phyloP scores from a whole-genome alignment of 2,888 invertebrate species.

The Beris morrisii region DNA sequence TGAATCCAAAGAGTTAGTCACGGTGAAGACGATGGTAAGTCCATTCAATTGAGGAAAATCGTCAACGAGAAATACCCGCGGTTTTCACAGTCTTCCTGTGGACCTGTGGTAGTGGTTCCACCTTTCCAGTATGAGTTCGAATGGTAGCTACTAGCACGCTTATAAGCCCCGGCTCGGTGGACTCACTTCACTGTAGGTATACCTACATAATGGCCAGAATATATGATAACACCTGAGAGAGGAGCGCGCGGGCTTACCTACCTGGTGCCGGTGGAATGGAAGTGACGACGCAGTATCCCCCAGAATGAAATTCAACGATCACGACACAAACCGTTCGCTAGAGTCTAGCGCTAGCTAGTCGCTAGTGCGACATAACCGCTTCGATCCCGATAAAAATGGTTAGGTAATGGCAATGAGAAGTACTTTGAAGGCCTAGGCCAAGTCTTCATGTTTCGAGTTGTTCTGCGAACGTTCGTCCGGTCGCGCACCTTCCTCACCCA shows the following conservation, averaged over 20 bases:
- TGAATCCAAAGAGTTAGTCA: slow-evolving; percentile 17
- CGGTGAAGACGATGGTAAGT: slow-evolving; percentile 2
- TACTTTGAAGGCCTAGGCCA: slow-evolving; percentile 39
- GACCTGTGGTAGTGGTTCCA: not conserved
- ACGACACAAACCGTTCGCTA: slow-evolving; percentile 39
- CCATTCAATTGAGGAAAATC: slow-evolving; percentile 15
- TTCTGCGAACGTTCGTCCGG: slow-evolving; percentile 2
- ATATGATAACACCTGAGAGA: slow-evolving; percentile 11
- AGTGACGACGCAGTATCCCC: not conserved
- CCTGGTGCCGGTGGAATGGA: slow-evolving; percentile 9
- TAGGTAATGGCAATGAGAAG: slow-evolving; percentile 38
- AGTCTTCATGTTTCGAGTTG: slow-evolving; percentile 22
- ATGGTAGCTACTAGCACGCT: not conserved
- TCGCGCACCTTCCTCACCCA: no score
- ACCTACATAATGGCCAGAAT: not conserved
- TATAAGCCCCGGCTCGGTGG: not conserved
- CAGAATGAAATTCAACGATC: slow-evolving; percentile 33
- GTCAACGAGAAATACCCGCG: not conserved
- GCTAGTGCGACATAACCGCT: slow-evolving; percentile 19
- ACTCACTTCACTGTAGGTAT: not conserved
- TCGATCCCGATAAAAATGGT: slow-evolving; percentile 23
- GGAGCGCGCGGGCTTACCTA: slow-evolving; percentile 1
- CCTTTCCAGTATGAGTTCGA: not conserved
- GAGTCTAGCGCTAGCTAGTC: slow-evolving; percentile 12
- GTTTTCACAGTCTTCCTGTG: not conserved